Evolutionary conservation across 2,888 invertebrate species (phyloP).

Genomic region (Saturnia pavonia): DNA sequence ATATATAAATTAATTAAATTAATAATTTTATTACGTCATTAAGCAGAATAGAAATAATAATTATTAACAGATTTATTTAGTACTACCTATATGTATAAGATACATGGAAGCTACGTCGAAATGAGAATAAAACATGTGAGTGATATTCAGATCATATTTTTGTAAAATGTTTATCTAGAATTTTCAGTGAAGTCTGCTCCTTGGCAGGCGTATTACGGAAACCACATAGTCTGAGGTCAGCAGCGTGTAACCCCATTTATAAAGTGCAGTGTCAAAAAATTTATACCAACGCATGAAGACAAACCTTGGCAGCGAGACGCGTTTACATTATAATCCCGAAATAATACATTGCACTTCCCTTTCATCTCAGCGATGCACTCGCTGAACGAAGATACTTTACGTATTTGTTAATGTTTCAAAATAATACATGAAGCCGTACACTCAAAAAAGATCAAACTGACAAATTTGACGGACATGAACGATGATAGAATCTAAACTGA

Average conservation of each 20-base stretch:
- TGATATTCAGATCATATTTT: background rate
- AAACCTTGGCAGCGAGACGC: conserved; percentile 18
- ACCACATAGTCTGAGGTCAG: conserved; percentile 3
- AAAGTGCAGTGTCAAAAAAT: conserved; percentile 3
- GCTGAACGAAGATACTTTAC: conserved; percentile 9
- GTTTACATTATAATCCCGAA: conserved; percentile 42
- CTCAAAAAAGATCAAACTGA: background rate
- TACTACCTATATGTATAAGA: background rate
- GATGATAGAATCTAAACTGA: background rate
- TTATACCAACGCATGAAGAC: background rate
- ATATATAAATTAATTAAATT: too few relatives aligned
- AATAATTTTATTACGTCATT: background rate
- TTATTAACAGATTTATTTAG: background rate
- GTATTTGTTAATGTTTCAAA: conserved; percentile 8
- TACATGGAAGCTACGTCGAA: background rate
- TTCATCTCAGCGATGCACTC: conserved; percentile 25
- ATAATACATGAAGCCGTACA: background rate
- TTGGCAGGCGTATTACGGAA: conserved; percentile 2
- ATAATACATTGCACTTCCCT: conserved; percentile 47
- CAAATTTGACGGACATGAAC: background rate
- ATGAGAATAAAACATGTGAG: background rate
- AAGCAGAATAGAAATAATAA: background rate
- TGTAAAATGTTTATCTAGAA: background rate
- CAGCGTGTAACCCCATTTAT: background rate
- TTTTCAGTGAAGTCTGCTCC: background rate